phyloP scores from a whole-genome alignment of 2,888 invertebrate genomes.

The Aporophyla nigra region DNA sequence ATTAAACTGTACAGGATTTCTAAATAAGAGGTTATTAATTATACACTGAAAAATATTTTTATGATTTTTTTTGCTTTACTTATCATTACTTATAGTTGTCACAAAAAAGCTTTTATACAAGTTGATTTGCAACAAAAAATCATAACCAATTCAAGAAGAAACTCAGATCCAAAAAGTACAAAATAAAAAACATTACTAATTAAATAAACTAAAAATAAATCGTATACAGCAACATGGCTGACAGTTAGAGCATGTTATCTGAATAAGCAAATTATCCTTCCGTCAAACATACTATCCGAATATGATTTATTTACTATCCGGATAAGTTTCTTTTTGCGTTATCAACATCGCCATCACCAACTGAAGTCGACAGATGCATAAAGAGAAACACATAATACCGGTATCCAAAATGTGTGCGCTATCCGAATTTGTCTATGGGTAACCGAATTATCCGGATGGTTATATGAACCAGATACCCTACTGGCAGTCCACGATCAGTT shows the following conservation, averaged over 20 bases:
- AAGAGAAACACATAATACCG: too few relatives aligned
- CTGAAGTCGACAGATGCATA: too few relatives aligned
- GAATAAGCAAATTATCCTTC: too few relatives aligned
- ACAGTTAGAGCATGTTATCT: background rate
- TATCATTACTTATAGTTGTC: background rate
- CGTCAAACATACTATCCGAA: too few relatives aligned
- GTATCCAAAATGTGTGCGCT: too few relatives aligned
- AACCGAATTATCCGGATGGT: too few relatives aligned
- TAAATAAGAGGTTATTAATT: slow-evolving; percentile 1
- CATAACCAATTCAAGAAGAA: background rate
- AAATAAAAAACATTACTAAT: slow-evolving; percentile 2
- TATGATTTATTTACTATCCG: too few relatives aligned
- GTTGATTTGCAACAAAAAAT: background rate
- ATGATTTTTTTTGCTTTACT: background rate
- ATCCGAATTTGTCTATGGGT: too few relatives aligned
- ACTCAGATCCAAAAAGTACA: background rate
- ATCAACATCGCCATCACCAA: too few relatives aligned
- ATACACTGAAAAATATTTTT: slow-evolving; percentile 17
- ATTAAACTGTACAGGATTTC: slow-evolving; percentile 21
- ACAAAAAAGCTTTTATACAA: background rate
- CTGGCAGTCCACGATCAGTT: slow-evolving; percentile 44
- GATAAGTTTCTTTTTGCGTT: too few relatives aligned
- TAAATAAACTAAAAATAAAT: slow-evolving; percentile 37
- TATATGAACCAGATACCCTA: too few relatives aligned
- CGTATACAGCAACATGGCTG: slow-evolving; percentile 29